A percentile compares a stretch with the other conserved stretches of the same genome.
phyloP scores from a whole-genome alignment of 2,888 invertebrate species.

The Heteropelma amictum region DNA sequence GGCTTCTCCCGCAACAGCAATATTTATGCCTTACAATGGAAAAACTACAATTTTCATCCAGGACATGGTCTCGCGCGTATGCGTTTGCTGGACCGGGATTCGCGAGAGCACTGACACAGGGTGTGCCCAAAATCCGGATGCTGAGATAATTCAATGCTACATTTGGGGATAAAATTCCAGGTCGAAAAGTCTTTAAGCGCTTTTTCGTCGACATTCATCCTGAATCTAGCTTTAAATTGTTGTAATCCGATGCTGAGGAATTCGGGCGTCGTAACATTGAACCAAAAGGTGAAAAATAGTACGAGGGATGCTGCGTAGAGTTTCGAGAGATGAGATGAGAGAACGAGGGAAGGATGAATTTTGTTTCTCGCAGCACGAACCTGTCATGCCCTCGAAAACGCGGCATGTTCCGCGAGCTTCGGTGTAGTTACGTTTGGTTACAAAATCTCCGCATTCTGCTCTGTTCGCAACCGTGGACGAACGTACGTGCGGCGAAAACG shows the following conservation, averaged over 20 bases:
- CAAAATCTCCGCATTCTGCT: constrained; percentile 25
- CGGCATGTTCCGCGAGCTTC: constrained; percentile 35
- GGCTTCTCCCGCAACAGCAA: constrained; percentile 5
- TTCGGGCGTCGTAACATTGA: neutral
- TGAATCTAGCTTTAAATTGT: too few relatives aligned
- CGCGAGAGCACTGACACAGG: too few relatives aligned
- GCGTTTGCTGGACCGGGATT: neutral
- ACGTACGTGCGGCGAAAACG: constrained; percentile 14
- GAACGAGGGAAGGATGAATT: neutral
- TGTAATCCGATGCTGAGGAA: too few relatives aligned
- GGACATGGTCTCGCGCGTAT: neutral
- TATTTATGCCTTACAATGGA: constrained; percentile 28
- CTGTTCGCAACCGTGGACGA: constrained; percentile 2
- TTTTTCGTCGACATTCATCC: too few relatives aligned
- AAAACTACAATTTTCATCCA: constrained; percentile 4
- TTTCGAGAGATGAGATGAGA: neutral
- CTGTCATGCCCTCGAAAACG: neutral
- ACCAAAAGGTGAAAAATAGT: neutral
- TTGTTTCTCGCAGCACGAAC: constrained; percentile 24
- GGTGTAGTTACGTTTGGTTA: neutral
- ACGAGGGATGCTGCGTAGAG: neutral
- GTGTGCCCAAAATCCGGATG: too few relatives aligned
- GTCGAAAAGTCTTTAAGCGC: too few relatives aligned
- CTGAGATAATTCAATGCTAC: too few relatives aligned
- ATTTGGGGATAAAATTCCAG: too few relatives aligned